Evolutionary conservation across 2,797 vertebrate species (phyloP).

Genomic region (Dicrostonyx torquatus): DNA sequence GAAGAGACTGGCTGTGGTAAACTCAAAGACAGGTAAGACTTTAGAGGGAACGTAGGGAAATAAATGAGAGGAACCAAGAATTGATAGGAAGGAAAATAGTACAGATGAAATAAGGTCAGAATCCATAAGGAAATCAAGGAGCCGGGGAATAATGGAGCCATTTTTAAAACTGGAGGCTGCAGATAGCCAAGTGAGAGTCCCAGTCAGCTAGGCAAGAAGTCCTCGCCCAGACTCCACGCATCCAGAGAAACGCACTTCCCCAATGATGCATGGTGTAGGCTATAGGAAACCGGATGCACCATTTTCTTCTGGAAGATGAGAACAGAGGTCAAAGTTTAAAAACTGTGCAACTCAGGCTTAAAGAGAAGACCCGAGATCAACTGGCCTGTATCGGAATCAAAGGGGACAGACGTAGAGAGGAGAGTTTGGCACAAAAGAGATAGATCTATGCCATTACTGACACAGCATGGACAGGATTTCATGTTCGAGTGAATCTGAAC

Average conservation of each 20-base stretch:
- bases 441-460: not conserved
- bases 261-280: not conserved
- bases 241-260: not conserved
- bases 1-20: not conserved
- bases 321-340: conserved; percentile 42
- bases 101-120: not conserved
- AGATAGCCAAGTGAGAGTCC: not conserved
- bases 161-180: not conserved
- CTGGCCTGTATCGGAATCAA: not conserved
- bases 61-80: not conserved
- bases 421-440: not conserved
- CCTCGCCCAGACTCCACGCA: not conserved
- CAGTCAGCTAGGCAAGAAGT: not conserved
- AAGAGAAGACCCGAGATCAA: not conserved
- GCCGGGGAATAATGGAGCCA: not conserved
- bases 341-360: not conserved
- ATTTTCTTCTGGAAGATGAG: conserved; percentile 23
- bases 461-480: not conserved
- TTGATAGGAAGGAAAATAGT: conserved; percentile 36
- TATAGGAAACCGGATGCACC: not conserved
- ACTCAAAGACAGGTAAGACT: not conserved
- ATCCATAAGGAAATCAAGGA: conserved; percentile 19
- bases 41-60: not conserved
- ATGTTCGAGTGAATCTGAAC: not conserved
- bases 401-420: not conserved